These are phyloP conservation scores for Nemapogon koenigi DNA, from an alignment of 2,888 invertebrate species.

Conservation along the genomic window DNA sequence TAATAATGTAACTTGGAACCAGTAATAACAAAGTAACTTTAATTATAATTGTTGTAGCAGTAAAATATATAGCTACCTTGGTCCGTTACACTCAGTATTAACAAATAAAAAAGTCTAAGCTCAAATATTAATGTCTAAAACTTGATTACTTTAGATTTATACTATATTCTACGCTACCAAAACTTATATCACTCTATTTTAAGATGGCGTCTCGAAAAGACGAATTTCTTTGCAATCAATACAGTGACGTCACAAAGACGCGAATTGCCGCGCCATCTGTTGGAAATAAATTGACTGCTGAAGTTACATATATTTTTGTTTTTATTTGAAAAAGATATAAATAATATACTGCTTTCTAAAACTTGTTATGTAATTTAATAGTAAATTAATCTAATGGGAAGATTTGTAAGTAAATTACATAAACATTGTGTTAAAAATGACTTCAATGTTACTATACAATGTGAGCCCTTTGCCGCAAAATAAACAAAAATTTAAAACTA, in stretches of 20 bases:
- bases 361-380: neutral
- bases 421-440: too few species aligned
- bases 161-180: conserved; percentile 64
- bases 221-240: conserved; percentile 58
- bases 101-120: conserved; percentile 44
- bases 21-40: conserved; percentile 51
- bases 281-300: too few species aligned
- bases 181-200: conserved; percentile 67
- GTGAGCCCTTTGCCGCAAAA: too few species aligned
- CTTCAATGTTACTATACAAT: too few species aligned
- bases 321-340: neutral
- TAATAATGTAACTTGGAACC: conserved; percentile 35
- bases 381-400: neutral
- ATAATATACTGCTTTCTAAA: neutral
- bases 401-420: too few species aligned
- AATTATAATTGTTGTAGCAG: conserved; percentile 34
- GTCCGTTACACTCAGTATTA: conserved; percentile 79
- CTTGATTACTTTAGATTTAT: conserved; percentile 60
- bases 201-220: conserved; percentile 64
- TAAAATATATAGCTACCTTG: conserved; percentile 72
- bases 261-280: conserved; percentile 36
- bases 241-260: conserved; percentile 63
- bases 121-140: conserved; percentile 43
- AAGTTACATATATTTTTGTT: too few species aligned
- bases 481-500: too few species aligned